Base-by-base conservation (phyloP, 2,888 invertebrate genomes). In the Tipula lateralis region DNA sequence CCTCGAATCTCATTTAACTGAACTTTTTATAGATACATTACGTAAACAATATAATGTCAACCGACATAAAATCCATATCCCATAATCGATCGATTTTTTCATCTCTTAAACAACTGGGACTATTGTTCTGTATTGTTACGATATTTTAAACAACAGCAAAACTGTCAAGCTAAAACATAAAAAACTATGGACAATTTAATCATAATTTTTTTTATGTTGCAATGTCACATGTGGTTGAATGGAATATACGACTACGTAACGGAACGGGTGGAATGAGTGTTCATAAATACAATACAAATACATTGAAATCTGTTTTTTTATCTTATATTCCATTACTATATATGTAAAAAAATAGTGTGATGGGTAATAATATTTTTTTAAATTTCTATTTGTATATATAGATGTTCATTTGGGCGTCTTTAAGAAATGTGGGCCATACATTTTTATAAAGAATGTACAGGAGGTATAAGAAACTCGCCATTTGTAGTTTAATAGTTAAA, bases 121-220 rank as follows among this genome's bases (percentile, higher is more conserved):
- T 50, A 50, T 50, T 50, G 44, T 50, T 50, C 16, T 19, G 16
- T 50, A 5, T 50, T 50, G 16, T 50, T 50, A 16, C 16, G 44
- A 50, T 50, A 50, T 50, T 50, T 50, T 50, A 50, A 50, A 50
- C 44, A 50, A 50, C 44, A 50, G 44, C 44, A 50, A 50, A 50
- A 50, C 44, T 50, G 44, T 50, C 44, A 50, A 50, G 16, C 44
- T 50, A 16, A 50, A 50, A 50, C 16, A 16, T 2, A 50, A 50
- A 16, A 50, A 16, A 50, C 44, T 50, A 50, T 19, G 44, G 44
- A n/a, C 7, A 50, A 50, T 50, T n/a, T 50, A 50, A 50, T 50
- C 44, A 50, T 50, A 50, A 50, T 16, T 50, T 50, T 16, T 50
- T 50, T 16, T 50, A 16, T 50, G 16, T 50, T 16, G 44, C n/a